Evolutionary conservation across 2,113 vertebrate species (phyloP).

Genomic region (Nesoenas mayeri): DNA sequence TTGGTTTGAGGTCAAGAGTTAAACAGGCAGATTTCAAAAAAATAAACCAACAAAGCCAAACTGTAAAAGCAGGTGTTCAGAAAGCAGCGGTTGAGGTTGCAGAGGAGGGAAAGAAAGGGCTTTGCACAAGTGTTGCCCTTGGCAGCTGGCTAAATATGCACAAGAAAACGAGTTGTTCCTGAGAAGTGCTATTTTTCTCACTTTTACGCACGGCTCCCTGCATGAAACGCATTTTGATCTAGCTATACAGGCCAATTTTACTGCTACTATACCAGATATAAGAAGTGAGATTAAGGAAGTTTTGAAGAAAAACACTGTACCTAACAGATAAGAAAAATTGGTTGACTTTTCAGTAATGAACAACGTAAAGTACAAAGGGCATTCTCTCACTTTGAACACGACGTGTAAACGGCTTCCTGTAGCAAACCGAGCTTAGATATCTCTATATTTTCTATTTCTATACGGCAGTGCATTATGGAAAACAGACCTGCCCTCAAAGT

Average conservation of each 20-base stretch:
- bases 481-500: background rate
- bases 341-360: background rate
- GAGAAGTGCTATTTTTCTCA: background rate
- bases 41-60: background rate
- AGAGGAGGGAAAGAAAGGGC: background rate
- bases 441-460: background rate
- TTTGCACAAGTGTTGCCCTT: background rate
- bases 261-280: background rate
- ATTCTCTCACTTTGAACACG: background rate
- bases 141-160: background rate
- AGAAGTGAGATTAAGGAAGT: background rate
- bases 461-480: background rate
- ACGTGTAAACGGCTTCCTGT: background rate
- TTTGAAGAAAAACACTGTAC: background rate
- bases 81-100: background rate
- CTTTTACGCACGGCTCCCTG: background rate
- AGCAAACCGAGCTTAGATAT: background rate
- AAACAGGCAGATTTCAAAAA: background rate
- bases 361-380: background rate
- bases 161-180: background rate
- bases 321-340: background rate
- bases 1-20: slow-evolving; percentile 47
- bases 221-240: background rate
- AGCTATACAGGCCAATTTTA: background rate
- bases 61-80: slow-evolving; percentile 52